Base-by-base conservation (phyloP, 2,113 vertebrate genomes). In the Chlamydotis undulata region DNA sequence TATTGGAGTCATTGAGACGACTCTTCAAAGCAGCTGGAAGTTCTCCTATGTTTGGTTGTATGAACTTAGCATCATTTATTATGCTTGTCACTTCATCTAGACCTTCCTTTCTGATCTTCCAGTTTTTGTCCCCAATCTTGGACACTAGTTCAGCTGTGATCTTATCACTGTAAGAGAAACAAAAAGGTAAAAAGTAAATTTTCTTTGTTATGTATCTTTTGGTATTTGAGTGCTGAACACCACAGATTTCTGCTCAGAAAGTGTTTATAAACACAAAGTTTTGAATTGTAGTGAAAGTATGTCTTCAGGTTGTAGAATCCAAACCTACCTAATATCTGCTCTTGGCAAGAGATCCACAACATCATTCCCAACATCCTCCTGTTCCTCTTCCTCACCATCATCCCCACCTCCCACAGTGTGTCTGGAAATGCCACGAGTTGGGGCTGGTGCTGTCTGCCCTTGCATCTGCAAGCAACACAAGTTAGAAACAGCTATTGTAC, bases 71-170 rank as follows among this genome's bases (percentile, higher is more conserved):
- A 85, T 99, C 99, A 22, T 99, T 99, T 95, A 99, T 98, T 80
- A 99, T 98, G 64, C 98, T 98, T 9, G 98, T 96, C 23, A 98
- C 98, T 98, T 99, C 99, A 94, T 99, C 99, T 50, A 99, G 97
- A 39, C 99, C 99, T 95, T 99, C 99, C 96, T 99, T 99, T 89
- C 99, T 98, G 90, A 99, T 99, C 97, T 99, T 99, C 99, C 99
- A 99, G 97, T 99, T 99, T 97, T 99, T 99, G 94, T 99, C 99
- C 19, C 97, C 98, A 55, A 99, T 99, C 96, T 99, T 99, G 67
- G 98, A 97, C 81, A 99, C 98, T 81, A 99, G 97, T 24, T 99
- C 99, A 5, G 97, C 98, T 26, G 99, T 98, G 89, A 99, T 98
- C 97, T 99, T 99, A 94, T 99, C 99, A 97, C 99, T 99, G 74